Evolutionary conservation across 2,888 invertebrate species (phyloP).

Genomic region (Microctonus aethiopoides): DNA sequence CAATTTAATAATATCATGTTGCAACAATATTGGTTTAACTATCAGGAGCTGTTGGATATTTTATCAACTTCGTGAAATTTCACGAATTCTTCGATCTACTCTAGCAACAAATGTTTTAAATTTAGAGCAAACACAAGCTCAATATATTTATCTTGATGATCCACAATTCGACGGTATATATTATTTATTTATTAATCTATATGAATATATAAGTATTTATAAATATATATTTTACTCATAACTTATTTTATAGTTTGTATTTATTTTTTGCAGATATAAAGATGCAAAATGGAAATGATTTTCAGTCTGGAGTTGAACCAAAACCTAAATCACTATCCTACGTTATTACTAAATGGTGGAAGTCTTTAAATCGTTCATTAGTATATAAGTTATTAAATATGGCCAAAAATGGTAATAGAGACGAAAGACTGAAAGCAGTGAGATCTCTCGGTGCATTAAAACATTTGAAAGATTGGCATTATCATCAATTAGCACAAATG

Average conservation of each 20-base stretch:
- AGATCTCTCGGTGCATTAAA: conserved; percentile 75
- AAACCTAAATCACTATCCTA: conserved; percentile 48
- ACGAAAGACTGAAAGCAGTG: conserved; percentile 75
- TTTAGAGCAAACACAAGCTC: conserved; percentile 64
- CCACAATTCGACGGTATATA: conserved; percentile 61
- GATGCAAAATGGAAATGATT: conserved; percentile 47
- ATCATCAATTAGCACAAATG: conserved; percentile 81
- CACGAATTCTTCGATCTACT: conserved; percentile 62
- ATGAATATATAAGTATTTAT: background rate
- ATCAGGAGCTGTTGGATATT: conserved; percentile 59
- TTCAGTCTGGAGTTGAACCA: conserved; percentile 44
- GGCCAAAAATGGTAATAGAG: conserved; percentile 74
- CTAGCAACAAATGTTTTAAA: conserved; percentile 64
- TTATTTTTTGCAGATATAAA: conserved; percentile 50
- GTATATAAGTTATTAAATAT: conserved; percentile 76
- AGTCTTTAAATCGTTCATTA: conserved; percentile 73
- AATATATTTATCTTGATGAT: conserved; percentile 71
- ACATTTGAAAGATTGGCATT: conserved; percentile 75
- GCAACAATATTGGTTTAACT: conserved; percentile 20
- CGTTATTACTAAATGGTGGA: conserved; percentile 70
- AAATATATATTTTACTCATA: background rate
- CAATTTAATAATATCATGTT: background rate
- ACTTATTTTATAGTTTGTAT: background rate
- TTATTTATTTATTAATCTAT: background rate
- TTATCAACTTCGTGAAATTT: conserved; percentile 58